Percentiles rank a stretch among this genome's conserved stretches.
Evolutionary conservation across 2,888 invertebrate species (phyloP).

Genomic region (Caenorhabditis panamensis): DNA sequence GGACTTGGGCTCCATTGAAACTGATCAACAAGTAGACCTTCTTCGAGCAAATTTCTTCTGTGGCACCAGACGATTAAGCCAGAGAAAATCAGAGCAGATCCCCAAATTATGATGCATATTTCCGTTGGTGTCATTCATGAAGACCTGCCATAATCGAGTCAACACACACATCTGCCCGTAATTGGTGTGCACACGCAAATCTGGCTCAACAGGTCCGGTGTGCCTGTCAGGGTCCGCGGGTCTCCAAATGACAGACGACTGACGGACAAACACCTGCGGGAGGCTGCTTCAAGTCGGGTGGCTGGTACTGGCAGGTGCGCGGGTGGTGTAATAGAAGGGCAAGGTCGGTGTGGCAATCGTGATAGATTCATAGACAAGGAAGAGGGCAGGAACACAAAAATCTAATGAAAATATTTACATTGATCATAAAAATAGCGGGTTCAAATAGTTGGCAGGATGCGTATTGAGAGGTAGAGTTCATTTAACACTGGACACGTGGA

Average conservation of each 20-base stretch:
- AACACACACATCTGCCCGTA: slow-evolving; percentile 39
- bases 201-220: slow-evolving; percentile 45
- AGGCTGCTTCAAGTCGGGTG: slow-evolving; percentile 17
- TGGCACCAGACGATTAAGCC: too few relatives aligned
- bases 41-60: too few relatives aligned
- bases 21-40: neutral
- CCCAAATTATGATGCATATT: too few relatives aligned
- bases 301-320: slow-evolving; percentile 49
- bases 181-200: slow-evolving; percentile 41
- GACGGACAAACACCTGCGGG: slow-evolving; percentile 54
- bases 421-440: slow-evolving; percentile 10
- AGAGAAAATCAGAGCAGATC: too few relatives aligned
- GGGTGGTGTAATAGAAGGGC: slow-evolving; percentile 27
- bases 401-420: slow-evolving; percentile 25
- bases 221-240: slow-evolving; percentile 28
- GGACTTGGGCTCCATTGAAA: slow-evolving; percentile 8
- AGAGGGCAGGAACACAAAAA: slow-evolving; percentile 9
- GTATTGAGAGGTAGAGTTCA: slow-evolving; percentile 39
- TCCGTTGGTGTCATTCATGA: slow-evolving; percentile 20
- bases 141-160: slow-evolving; percentile 26
- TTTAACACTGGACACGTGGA: slow-evolving; percentile 67
- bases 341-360: slow-evolving; percentile 23
- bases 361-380: slow-evolving; percentile 34
- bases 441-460: slow-evolving; percentile 28
- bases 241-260: slow-evolving; percentile 38